Evolutionary conservation across 2,113 vertebrate genomes (phyloP).

Genomic region (Hemichromis elongatus): DNA sequence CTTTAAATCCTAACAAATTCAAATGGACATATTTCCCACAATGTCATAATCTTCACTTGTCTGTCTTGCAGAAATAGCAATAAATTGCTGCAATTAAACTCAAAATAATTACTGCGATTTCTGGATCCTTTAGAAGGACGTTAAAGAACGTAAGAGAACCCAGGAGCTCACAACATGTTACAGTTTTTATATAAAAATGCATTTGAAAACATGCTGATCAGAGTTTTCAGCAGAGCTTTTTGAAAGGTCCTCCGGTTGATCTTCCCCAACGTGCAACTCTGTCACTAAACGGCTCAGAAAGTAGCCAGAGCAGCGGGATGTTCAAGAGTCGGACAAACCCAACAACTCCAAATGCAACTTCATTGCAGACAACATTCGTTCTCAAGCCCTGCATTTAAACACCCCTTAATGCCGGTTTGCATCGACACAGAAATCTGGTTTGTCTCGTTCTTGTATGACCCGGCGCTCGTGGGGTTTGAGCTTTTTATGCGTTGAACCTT

Average conservation of each 20-base stretch:
- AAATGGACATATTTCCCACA: neutral
- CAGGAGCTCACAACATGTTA: neutral
- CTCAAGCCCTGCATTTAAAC: neutral
- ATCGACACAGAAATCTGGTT: neutral
- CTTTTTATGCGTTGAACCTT: slow-evolving; percentile 23
- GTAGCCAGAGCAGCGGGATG: neutral
- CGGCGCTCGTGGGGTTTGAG: neutral
- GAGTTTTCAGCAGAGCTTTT: neutral
- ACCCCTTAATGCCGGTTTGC: neutral
- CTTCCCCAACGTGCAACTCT: neutral
- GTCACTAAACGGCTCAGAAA: slow-evolving; percentile 5
- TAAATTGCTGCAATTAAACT: neutral
- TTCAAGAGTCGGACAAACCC: slow-evolving; percentile 13
- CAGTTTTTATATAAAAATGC: neutral
- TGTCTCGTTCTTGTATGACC: slow-evolving; percentile 4
- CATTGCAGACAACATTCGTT: neutral
- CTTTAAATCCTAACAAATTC: neutral
- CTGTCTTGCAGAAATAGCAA: neutral
- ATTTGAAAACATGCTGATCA: neutral
- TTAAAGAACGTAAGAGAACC: neutral
- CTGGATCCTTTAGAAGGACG: neutral
- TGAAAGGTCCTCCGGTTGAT: neutral
- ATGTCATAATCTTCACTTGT: neutral
- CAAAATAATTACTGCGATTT: neutral
- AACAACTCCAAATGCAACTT: neutral